Evolutionary conservation across 2,797 vertebrate species (phyloP), one percentile per base, ranked within the genome.

Genomic region (Tragopan temminckii): DNA sequence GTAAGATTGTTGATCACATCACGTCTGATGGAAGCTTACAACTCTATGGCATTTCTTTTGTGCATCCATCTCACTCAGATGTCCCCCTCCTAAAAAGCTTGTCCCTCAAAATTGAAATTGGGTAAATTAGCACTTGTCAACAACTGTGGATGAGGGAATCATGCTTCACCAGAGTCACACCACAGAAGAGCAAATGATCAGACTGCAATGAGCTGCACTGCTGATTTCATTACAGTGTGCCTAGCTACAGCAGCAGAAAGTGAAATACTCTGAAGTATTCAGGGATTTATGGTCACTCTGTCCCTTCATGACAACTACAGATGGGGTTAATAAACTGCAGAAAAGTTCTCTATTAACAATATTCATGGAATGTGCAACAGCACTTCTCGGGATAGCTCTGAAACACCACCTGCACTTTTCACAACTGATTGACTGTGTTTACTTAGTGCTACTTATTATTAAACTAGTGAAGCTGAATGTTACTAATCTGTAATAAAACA

Each of bases 141-240:
- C 6, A 96, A 71, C 75, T 95, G 93, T 4, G 83, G 90, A 70
- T 97, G 93, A 90, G 83, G 87, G 17, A 97, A 97, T 92, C 97
- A 70, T 35, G 91, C 84, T n/a, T 93, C 68, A 81, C 3, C 97
- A 48, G 91, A 93, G 7, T 84, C 96, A 94, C 14, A 85, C 63
- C 9, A 4, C 80, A 38, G 71, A 95, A 91, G 84, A 95, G 31
- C 80, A 97, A 55, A 59, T 97, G 80, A 69, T 96, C 95, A 96
- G 92, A 71, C 12, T 59, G 63, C n/a, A 35, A 35, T 77, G 70
- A 86, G 7, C 13, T 76, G 13, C 58, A 61, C 23, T 35, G 31
- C 23, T 48, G 4, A 71, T 58, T 90, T 88, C 40, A 67, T 58
- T 88, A 29, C 20, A 6, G 45, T 85, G 88, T 88, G 31, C n/a